Conservation (phyloP, 2,888 invertebrate species). For the Steinernema hermaphroditum region DNA sequence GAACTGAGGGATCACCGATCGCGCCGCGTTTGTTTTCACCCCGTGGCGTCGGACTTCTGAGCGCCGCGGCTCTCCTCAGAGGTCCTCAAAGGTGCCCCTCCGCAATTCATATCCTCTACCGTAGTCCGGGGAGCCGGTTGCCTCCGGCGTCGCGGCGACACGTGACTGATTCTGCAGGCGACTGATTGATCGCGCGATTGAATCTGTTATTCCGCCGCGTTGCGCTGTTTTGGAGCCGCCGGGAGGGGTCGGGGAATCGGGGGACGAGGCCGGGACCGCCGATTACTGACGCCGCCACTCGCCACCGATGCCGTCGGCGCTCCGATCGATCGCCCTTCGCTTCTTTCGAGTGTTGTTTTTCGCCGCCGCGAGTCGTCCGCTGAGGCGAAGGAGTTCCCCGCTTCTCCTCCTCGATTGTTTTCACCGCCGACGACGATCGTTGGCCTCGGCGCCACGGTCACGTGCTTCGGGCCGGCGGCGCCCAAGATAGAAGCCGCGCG, state of each 20-base stretch:
- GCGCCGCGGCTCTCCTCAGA: no score
- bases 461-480: neutral
- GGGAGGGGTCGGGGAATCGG: constrained; percentile 10
- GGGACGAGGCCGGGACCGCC: neutral
- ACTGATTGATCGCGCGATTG: constrained; percentile 22
- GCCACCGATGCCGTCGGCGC: neutral
- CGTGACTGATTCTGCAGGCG: constrained; percentile 6
- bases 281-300: neutral
- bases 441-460: constrained; percentile 17
- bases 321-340: constrained; percentile 27
- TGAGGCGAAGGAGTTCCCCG: neutral
- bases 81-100: no score
- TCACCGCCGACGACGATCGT: neutral
- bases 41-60: no score
- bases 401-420: constrained; percentile 9
- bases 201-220: neutral
- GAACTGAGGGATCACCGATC: no score
- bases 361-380: neutral
- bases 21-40: no score
- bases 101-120: no score
- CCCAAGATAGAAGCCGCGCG: neutral
- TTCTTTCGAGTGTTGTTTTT: constrained; percentile 4
- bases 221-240: constrained; percentile 16
- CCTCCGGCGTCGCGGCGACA: no score
- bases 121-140: no score